These are phyloP conservation scores for Beaufortia kweichowensis DNA, from an alignment of 2,113 vertebrate genomes.

Conservation along the genomic window DNA sequence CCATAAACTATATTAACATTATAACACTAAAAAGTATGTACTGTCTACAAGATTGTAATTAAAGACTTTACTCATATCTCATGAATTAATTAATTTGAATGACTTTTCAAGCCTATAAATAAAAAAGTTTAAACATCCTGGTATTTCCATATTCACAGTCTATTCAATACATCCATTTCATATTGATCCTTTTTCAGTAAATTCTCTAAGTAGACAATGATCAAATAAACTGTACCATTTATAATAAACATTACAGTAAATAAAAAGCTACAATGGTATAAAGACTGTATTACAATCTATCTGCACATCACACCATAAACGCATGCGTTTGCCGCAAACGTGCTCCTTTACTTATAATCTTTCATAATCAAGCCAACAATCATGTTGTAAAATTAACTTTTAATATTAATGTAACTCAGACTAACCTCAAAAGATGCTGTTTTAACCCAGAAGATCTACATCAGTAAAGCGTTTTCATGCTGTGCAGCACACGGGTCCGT, in stretches of 20 bases:
- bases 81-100: too few species aligned
- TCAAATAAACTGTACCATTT: too few species aligned
- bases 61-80: too few species aligned
- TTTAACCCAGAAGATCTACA: background rate
- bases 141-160: too few species aligned
- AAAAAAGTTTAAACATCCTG: too few species aligned
- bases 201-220: too few species aligned
- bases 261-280: background rate
- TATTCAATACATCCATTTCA: too few species aligned
- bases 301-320: background rate
- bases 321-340: background rate
- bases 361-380: background rate
- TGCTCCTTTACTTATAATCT: background rate
- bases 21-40: too few species aligned
- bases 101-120: too few species aligned
- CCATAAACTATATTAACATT: too few species aligned
- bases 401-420: background rate
- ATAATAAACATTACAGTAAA: background rate
- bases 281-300: background rate
- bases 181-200: too few species aligned
- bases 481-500: conserved; percentile 7
- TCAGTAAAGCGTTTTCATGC: background rate
- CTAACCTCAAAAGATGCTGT: background rate
- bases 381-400: background rate
- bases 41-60: too few species aligned